Evolutionary conservation across 2,888 invertebrate species (phyloP).

Genomic region (Orthosia gracilis): DNA sequence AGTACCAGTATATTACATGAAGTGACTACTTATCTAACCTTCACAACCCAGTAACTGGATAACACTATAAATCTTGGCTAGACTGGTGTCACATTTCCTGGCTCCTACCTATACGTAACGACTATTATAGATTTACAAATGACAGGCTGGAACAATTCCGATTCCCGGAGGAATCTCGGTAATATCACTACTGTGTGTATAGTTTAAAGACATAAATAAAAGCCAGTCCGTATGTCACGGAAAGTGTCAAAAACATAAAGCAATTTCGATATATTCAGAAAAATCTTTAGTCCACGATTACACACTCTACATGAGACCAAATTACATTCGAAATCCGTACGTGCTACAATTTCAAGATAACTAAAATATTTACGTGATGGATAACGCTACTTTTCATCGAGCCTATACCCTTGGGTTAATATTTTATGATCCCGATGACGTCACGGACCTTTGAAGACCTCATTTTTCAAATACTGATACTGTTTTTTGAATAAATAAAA

Average conservation of each 20-base stretch:
- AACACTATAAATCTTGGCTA: no score
- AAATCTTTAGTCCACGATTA: not conserved
- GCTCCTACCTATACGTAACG: no score
- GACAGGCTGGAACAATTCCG: no score
- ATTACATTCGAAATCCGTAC: constrained; percentile 47
- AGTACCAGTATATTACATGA: no score
- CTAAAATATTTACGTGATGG: constrained; percentile 64
- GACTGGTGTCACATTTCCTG: no score
- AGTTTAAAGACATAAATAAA: no score
- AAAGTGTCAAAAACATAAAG: not conserved
- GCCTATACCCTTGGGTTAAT: constrained; percentile 59
- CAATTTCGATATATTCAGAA: not conserved
- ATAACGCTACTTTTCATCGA: constrained; percentile 57
- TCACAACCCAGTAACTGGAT: no score
- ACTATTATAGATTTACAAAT: no score
- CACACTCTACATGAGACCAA: constrained; percentile 11
- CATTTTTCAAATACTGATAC: constrained; percentile 58
- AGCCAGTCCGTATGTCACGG: no score
- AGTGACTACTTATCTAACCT: no score
- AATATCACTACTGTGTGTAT: no score
- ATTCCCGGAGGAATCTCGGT: no score
- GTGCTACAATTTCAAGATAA: constrained; percentile 51
- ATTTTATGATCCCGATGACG: constrained; percentile 61
- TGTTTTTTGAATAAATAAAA: constrained; percentile 62
- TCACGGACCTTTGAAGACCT: constrained; percentile 55